Evolutionary conservation across 2,797 vertebrate species (phyloP).

Genomic region (Paratrypauchen microcephalus): DNA sequence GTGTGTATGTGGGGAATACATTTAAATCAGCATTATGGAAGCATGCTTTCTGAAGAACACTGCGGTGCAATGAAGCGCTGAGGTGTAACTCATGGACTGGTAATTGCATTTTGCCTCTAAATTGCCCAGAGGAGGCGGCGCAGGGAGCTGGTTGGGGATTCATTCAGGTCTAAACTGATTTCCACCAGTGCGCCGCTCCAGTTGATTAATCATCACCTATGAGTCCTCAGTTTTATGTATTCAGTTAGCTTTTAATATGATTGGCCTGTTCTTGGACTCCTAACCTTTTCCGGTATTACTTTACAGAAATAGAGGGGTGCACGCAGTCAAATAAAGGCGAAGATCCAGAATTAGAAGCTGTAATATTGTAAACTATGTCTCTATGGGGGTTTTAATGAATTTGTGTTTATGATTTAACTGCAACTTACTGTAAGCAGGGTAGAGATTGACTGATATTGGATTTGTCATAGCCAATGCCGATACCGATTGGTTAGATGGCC

Average conservation of each 20-base stretch:
- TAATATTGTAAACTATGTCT: conserved; percentile 28
- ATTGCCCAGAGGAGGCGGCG: conserved; percentile 74
- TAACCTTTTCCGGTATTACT: conserved; percentile 74
- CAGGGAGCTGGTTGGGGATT: no score
- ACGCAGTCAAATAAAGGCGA: conserved; percentile 56
- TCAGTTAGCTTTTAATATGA: conserved; percentile 78
- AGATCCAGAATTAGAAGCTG: conserved; percentile 33
- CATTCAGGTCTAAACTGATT: conserved; percentile 79
- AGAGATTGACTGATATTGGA: no score
- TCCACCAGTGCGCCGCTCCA: conserved; percentile 72
- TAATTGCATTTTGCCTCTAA: conserved; percentile 81
- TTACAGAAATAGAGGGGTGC: conserved; percentile 49
- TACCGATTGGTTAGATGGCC: no score
- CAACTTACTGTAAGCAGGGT: no score
- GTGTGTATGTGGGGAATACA: conserved; percentile 10
- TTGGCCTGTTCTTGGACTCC: conserved; percentile 53
- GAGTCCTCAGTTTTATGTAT: conserved; percentile 79
- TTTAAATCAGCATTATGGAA: conserved; percentile 42
- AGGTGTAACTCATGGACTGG: conserved; percentile 73
- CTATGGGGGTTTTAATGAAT: conserved; percentile 35
- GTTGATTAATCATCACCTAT: conserved; percentile 81
- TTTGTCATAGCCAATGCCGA: no score
- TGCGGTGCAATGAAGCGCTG: conserved; percentile 66
- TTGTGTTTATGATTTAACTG: neutral
- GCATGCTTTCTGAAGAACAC: conserved; percentile 41